These are phyloP conservation scores for Antechinus stuartii DNA, from an alignment of 2,113 vertebrate genomes.

Conservation along the genomic window DNA sequence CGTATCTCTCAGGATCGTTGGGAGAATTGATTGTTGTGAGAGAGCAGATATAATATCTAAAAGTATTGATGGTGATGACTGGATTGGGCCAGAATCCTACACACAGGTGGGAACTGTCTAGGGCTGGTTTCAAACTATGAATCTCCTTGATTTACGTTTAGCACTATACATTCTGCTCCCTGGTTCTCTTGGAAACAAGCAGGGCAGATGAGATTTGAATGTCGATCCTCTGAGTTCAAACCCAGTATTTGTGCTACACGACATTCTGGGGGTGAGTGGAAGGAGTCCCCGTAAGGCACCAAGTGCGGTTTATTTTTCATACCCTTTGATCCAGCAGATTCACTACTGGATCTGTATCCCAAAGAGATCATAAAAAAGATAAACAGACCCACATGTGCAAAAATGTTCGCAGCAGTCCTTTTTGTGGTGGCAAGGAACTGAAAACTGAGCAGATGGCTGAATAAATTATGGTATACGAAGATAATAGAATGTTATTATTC, in stretches of 20 bases:
- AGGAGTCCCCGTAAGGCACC: background rate
- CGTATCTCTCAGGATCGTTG: background rate
- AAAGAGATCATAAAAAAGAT: too few species aligned
- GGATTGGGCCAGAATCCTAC: background rate
- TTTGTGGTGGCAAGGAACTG: too few species aligned
- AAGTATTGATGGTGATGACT: background rate
- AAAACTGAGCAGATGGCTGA: too few species aligned
- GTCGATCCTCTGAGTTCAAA: background rate
- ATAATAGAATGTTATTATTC: too few species aligned
- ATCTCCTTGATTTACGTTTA: background rate
- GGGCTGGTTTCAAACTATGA: background rate
- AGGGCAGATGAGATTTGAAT: background rate
- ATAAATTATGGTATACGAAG: too few species aligned
- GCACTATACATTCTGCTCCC: background rate
- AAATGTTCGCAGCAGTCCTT: too few species aligned
- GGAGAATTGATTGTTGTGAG: too few species aligned
- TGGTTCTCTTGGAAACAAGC: background rate
- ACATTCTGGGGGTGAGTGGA: too few species aligned
- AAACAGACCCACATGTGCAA: too few species aligned
- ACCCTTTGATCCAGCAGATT: too few species aligned
- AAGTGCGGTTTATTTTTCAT: background rate
- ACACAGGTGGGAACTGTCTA: background rate
- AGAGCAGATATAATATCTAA: too few species aligned
- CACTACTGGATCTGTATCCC: too few species aligned
- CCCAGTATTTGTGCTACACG: background rate